Evolutionary conservation across 2,113 vertebrate species (phyloP).

Genomic region (Gambusia affinis): DNA sequence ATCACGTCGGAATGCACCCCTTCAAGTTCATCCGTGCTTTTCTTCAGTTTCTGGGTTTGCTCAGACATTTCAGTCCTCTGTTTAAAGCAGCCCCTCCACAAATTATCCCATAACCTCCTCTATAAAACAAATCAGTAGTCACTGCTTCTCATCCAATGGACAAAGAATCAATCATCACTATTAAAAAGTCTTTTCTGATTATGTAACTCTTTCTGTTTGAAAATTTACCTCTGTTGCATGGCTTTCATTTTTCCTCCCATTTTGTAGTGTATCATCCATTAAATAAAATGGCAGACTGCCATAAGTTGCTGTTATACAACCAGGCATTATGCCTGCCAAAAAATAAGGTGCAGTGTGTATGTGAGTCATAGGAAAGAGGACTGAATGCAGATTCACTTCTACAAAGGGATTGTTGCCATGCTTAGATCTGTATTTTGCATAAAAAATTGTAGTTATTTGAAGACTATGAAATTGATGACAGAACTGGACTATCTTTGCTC

Average conservation of each 20-base stretch:
- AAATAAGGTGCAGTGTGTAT: constrained; percentile 49
- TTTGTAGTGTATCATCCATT: constrained; percentile 34
- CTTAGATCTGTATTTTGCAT: constrained; percentile 30
- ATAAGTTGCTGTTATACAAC: constrained; percentile 44
- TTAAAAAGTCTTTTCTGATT: constrained; percentile 21
- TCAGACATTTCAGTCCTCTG: constrained; percentile 39
- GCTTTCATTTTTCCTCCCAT: constrained; percentile 26
- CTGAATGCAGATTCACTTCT: constrained; percentile 26
- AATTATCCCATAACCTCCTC: constrained; percentile 4
- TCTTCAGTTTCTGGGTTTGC: constrained; percentile 38
- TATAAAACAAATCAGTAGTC: constrained; percentile 9
- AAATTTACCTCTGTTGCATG: constrained; percentile 38
- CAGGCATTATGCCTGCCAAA: constrained; percentile 47
- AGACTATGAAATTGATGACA: constrained; percentile 12
- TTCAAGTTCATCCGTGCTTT: constrained; percentile 35
- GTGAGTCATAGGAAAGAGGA: constrained; percentile 47
- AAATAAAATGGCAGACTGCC: constrained; percentile 46
- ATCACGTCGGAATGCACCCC: constrained; percentile 31
- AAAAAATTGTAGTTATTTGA: constrained; percentile 6
- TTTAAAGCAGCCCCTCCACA: constrained; percentile 6
- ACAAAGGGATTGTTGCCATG: constrained; percentile 2
- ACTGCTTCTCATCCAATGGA: constrained; percentile 9
- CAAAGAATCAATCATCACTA: constrained; percentile 19
- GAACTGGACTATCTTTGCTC: constrained; percentile 63
- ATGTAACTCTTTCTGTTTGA: constrained; percentile 37